A percentile compares a stretch with the other conserved stretches of the same genome.
phyloP scores from a whole-genome alignment of 2,888 invertebrate genomes.

The Bellardia pandia region DNA sequence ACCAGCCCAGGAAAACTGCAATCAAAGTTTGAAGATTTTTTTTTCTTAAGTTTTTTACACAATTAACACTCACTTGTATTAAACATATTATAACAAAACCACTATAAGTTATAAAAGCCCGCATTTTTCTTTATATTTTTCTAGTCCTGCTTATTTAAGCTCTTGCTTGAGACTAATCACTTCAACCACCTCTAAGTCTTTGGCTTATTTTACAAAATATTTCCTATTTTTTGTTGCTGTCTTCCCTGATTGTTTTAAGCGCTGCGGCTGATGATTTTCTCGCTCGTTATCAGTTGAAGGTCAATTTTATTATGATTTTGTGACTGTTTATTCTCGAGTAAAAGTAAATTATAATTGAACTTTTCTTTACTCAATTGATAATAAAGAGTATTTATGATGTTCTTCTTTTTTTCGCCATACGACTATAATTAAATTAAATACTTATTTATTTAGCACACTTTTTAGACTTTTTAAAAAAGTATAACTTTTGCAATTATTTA shows the following conservation, averaged over 20 bases:
- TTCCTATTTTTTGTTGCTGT: neutral
- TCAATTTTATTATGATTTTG: constrained; percentile 64
- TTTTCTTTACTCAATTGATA: constrained; percentile 53
- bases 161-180: constrained; percentile 52
- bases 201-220: neutral
- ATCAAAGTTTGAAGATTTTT: neutral
- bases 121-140: constrained; percentile 49
- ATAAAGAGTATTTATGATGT: neutral
- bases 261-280: neutral
- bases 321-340: constrained; percentile 2
- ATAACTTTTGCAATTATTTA: constrained; percentile 11
- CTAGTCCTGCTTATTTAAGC: constrained; percentile 40
- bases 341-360: constrained; percentile 48
- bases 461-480: neutral
- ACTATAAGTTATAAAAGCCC: neutral
- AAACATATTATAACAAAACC: constrained; percentile 39
- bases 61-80: constrained; percentile 54
- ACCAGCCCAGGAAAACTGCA: constrained; percentile 34
- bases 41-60: neutral
- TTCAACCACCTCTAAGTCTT: constrained; percentile 13
- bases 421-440: constrained; percentile 39
- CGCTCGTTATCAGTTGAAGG: constrained; percentile 66
- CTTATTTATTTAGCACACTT: constrained; percentile 22
- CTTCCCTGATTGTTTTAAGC: constrained; percentile 35
- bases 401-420: neutral